Conservation (phyloP, 1,140 invertebrate species). For the Tetramorium simillimum region DNA sequence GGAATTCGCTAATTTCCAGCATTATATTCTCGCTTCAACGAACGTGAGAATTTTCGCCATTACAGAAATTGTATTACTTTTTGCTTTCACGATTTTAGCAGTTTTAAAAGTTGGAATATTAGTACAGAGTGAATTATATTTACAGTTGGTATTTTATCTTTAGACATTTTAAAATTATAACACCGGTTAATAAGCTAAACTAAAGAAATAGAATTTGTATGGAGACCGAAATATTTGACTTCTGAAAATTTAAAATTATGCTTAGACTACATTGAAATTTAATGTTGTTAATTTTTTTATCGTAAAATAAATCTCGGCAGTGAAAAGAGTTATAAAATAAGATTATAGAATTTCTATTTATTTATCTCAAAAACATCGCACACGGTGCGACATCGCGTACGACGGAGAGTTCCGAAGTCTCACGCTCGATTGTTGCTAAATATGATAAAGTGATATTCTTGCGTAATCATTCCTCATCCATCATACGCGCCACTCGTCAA, state of each 20-base stretch:
- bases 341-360: slow-evolving; percentile 10
- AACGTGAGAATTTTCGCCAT: slow-evolving; percentile 44
- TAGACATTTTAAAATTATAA: slow-evolving; percentile 15
- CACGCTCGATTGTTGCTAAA: slow-evolving; percentile 69
- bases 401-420: not conserved
- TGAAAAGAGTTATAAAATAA: slow-evolving; percentile 5
- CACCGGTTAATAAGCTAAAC: not conserved
- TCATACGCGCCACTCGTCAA: slow-evolving; percentile 62
- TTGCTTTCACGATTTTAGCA: slow-evolving; percentile 6
- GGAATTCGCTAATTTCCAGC: slow-evolving; percentile 53
- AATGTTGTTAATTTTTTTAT: not conserved
- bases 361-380: not conserved
- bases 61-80: slow-evolving; percentile 46
- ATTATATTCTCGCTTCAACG: slow-evolving; percentile 48
- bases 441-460: slow-evolving; percentile 71
- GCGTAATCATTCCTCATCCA: slow-evolving; percentile 72
- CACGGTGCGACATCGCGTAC: slow-evolving; percentile 9
- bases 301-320: not conserved
- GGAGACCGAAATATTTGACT: not conserved
- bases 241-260: not conserved
- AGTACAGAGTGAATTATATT: slow-evolving; percentile 17
- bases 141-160: slow-evolving; percentile 19
- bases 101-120: slow-evolving; percentile 27
- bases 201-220: slow-evolving; percentile 2
- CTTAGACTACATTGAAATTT: slow-evolving; percentile 13